A percentile compares a stretch with the other conserved stretches of the same genome.
phyloP scores from a whole-genome alignment of 2,888 invertebrate species.

The Xestia rhomboidea region DNA sequence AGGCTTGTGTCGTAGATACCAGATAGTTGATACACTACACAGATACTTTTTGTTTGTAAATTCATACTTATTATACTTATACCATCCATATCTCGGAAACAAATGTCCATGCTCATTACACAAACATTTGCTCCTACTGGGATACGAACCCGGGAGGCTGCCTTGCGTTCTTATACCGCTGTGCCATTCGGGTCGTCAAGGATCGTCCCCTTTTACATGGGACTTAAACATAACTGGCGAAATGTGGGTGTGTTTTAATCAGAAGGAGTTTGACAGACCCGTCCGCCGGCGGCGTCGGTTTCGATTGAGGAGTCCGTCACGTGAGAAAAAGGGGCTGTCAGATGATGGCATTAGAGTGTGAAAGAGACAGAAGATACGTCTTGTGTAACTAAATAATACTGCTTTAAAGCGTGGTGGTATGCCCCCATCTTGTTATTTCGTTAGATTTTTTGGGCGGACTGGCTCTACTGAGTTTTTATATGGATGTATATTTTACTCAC shows the following conservation, averaged over 20 bases:
- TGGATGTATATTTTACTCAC: conserved; percentile 41
- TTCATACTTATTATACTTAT: no score
- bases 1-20: no score
- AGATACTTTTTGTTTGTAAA: no score
- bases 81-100: no score
- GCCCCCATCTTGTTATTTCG: conserved; percentile 33
- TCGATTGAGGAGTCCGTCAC: background rate
- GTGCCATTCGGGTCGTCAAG: no score
- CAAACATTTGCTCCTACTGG: no score
- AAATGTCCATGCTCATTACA: no score
- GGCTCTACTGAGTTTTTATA: conserved; percentile 13
- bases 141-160: no score
- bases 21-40: no score
- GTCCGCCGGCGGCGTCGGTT: rapidly evolving
- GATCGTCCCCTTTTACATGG: no score
- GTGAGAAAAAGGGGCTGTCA: background rate
- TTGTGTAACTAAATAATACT: background rate
- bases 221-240: no score
- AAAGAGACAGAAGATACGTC: background rate
- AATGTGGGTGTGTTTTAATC: background rate
- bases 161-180: no score
- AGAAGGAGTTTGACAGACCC: background rate
- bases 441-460: conserved; percentile 43
- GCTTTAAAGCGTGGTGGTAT: background rate
- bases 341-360: background rate